Conservation (phyloP, 2,888 invertebrate species). For the Sicus ferrugineus region DNA sequence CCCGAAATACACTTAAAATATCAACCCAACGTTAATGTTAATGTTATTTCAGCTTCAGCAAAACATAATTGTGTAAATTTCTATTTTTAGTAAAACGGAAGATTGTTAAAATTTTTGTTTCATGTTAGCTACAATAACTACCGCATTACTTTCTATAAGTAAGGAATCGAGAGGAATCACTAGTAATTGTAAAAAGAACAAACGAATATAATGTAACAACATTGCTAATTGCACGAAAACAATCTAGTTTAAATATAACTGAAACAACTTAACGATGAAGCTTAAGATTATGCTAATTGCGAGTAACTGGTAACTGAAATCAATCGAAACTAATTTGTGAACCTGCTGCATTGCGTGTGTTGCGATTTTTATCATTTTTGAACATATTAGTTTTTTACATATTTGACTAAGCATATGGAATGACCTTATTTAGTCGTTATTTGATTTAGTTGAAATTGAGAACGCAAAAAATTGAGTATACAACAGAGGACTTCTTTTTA, state of each 20-base stretch:
- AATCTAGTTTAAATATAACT: constrained; percentile 47
- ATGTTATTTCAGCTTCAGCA: constrained; percentile 19
- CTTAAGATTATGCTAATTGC: constrained; percentile 28
- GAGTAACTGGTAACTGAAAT: constrained; percentile 32
- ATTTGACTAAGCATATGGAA: constrained; percentile 29
- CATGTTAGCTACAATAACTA: constrained; percentile 25
- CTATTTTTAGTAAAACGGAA: constrained; percentile 16
- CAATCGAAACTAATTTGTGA: constrained; percentile 33
- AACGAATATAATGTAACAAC: constrained; percentile 35
- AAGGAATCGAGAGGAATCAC: constrained; percentile 21
- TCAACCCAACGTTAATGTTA: constrained; percentile 31
- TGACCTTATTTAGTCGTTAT: constrained; percentile 12
- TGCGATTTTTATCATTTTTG: constrained; percentile 31
- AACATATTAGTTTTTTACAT: constrained; percentile 38
- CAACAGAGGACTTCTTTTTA: constrained; percentile 45
- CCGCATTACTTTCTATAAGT: constrained; percentile 35
- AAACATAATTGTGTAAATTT: constrained; percentile 28
- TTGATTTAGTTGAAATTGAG: constrained; percentile 30
- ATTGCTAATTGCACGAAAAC: constrained; percentile 38
- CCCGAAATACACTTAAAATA: constrained; percentile 9
- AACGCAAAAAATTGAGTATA: constrained; percentile 41
- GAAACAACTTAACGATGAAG: constrained; percentile 31
- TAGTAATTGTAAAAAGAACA: constrained; percentile 32
- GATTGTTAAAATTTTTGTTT: constrained; percentile 20
- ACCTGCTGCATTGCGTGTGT: constrained; percentile 47